Base-by-base conservation (phyloP, 2,797 vertebrate genomes). In the Cottoperca gobio region DNA sequence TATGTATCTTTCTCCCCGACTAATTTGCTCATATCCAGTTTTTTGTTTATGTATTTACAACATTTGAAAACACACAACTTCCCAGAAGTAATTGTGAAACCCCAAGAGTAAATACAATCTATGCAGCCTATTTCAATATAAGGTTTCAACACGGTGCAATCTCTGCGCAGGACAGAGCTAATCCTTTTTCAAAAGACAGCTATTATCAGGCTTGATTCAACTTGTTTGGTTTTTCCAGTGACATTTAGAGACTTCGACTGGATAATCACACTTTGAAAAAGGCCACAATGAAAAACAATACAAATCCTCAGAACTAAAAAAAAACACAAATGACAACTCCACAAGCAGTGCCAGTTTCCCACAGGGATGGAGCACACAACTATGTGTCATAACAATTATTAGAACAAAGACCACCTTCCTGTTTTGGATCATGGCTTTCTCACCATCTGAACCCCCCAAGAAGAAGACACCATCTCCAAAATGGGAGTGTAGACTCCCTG, bases 361-460 rank as follows among this genome's bases (percentile, higher is more conserved):
- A 85, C 79, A 82, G 78, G 63, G 72, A 70, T 21, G 26, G 45
- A 70, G 28, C 35, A 70, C 66, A 81, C 72, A 54, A 33, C 43
- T 39, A 19, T 60, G 68, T 80, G 87, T 84, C 84, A 90, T 84
- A 91, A 92, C 89, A 92, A 76, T 85, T 42, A 82, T 89, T 85
- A 89, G 37, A 87, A 86, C 86, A 79, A 86, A 91, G 76, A 79
- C 82, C 63, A 60, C 52, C 84, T 86, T 88, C 86, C 83, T 87
- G 82, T 72, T 81, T 82, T 14, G 60, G 87, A 86, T 86, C 67
- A 57, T 45, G 66, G 62, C 66, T 71, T 82, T 79, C 73, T 77
- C 77, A 58, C 35, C 16, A 73, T 76, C 72, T 82, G 42, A 76
- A 65, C 43, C 71, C 70, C 74, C 70, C 48, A 55, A 62, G 60